A percentile compares a stretch with the other conserved stretches of the same genome.
These are phyloP conservation scores for Sparidentex hasta DNA, from an alignment of 2,797 vertebrate genomes.

Conservation along the genomic window DNA sequence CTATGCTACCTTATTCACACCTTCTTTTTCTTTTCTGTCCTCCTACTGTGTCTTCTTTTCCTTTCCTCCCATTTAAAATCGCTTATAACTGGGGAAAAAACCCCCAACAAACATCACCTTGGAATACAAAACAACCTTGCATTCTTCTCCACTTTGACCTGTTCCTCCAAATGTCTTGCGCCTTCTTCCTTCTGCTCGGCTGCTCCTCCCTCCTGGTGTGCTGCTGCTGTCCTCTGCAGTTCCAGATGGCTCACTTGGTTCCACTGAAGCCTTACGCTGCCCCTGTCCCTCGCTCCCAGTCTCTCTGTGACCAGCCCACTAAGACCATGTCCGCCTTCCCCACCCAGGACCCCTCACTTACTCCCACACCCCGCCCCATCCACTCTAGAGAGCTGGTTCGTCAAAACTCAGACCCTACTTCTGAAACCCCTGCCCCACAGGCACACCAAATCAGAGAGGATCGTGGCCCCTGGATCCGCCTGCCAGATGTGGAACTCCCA, in stretches of 20 bases:
- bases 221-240: slow-evolving; percentile 80
- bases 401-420: slow-evolving; percentile 95
- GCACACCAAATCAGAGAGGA: slow-evolving; percentile 83
- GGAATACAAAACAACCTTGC: slow-evolving; percentile 38
- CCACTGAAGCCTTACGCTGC: slow-evolving; percentile 94
- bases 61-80: slow-evolving; percentile 22
- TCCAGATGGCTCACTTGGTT: slow-evolving; percentile 94
- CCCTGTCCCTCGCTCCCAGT: slow-evolving; percentile 94
- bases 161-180: slow-evolving; percentile 28
- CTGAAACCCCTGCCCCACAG: slow-evolving; percentile 89
- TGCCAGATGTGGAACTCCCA: slow-evolving; percentile 89
- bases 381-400: slow-evolving; percentile 91
- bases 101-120: slow-evolving; percentile 12
- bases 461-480: slow-evolving; percentile 91
- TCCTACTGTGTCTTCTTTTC: slow-evolving; percentile 8
- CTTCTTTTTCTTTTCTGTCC: slow-evolving; percentile 42
- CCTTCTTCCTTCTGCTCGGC: slow-evolving; percentile 30
- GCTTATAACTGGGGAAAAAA: slow-evolving; percentile 15
- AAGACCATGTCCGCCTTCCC: slow-evolving; percentile 95
- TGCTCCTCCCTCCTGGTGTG: slow-evolving; percentile 41
- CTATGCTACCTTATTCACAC: slow-evolving; percentile 43
- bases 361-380: slow-evolving; percentile 85
- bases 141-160: slow-evolving; percentile 30
- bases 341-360: slow-evolving; percentile 90
- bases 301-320: slow-evolving; percentile 94